Base-by-base conservation (phyloP, 2,113 vertebrate species). In the Nannobrachium achirus region DNA sequence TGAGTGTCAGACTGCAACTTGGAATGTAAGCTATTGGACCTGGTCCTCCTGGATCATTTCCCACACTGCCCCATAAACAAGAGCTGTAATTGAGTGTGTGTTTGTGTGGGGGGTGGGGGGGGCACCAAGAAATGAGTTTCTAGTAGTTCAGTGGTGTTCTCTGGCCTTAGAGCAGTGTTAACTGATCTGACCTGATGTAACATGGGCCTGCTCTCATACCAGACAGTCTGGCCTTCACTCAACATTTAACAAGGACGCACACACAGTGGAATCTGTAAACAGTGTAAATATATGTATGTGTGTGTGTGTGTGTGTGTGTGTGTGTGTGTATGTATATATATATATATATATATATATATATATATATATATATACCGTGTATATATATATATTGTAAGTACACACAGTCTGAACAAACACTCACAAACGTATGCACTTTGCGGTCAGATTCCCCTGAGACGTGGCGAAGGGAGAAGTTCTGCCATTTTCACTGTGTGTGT, bases 211-310 rank as follows among this genome's bases (percentile, higher is more conserved):
- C 8, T 4, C 41, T 45, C 75, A 74, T n/a, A 69, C 63, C 76
- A 52, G 75, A 71, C 71, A 48, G 38, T 78, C 73, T 84, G 79
- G 82, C 73, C 45, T 53, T 50, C 41, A 39, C 25, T 74, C 76
- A 72, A 56, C 48, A 60, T 69, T 78, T 70, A 73, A 68, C 66
- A 18, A 69, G 60, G 64, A 69, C 61, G 11, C 50, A 42, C 48
- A 60, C 33, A 63, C 14, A 51, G 7, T 8, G 4, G 18, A 10
- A 52, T 9, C 7, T 50, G 49, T 50, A 50, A 50, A 50, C 9
- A 55, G 10, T 56, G 15, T 20, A 14, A 4, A 33, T 5, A 25
- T 25, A 4, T 25, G 4, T 25, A 25, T 25, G n/a, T n/a, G n/a
- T n/a, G n/a, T n/a, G n/a, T n/a, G n/a, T n/a, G n/a, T n/a, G n/a